Evolutionary conservation across 2,797 vertebrate genomes (phyloP).

Genomic region (Florisuga fusca): DNA sequence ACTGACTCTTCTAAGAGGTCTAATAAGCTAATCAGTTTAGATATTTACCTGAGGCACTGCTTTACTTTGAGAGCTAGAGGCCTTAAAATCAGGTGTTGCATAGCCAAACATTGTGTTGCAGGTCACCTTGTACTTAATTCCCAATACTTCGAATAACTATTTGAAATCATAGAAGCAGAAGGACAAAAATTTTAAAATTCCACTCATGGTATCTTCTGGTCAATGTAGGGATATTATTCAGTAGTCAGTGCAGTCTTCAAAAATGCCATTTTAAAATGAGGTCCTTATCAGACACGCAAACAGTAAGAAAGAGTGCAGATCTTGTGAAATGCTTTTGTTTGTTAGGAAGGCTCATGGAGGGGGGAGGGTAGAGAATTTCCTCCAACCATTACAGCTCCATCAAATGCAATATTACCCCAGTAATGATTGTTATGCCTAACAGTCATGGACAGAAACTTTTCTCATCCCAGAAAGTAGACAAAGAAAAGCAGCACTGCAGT

Average conservation of each 20-base stretch:
- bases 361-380: background rate
- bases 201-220: background rate
- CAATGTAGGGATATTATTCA: background rate
- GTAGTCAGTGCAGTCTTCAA: background rate
- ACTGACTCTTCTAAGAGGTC: background rate
- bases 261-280: background rate
- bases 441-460: slow-evolving; percentile 10
- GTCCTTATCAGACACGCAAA: background rate
- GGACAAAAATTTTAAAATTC: background rate
- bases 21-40: background rate
- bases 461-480: slow-evolving; percentile 1
- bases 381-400: background rate
- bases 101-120: background rate
- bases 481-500: background rate
- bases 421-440: slow-evolving; percentile 40
- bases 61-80: background rate
- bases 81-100: background rate
- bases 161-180: background rate
- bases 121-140: background rate
- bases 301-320: background rate
- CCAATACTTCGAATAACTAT: background rate
- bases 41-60: background rate
- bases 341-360: background rate
- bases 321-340: background rate
- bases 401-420: slow-evolving; percentile 1